phyloP scores from a whole-genome alignment of 2,888 invertebrate genomes.

The Drosophila mettleri region DNA sequence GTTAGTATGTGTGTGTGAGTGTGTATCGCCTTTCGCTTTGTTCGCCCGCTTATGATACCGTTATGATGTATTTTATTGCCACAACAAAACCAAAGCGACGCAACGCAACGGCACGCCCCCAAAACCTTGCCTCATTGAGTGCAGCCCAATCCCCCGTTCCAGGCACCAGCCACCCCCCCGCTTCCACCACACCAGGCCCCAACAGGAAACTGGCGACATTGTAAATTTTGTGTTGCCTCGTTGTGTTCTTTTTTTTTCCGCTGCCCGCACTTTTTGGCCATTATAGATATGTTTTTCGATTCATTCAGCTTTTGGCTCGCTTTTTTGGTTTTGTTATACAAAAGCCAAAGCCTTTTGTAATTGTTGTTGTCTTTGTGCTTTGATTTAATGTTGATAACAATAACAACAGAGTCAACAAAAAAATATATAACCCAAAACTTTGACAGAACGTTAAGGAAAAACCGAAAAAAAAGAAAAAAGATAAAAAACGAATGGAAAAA shows the following conservation, averaged over 20 bases:
- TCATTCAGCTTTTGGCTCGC: slow-evolving; percentile 40
- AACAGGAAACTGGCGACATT: slow-evolving; percentile 78
- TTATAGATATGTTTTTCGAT: slow-evolving; percentile 62
- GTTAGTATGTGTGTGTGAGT: slow-evolving; percentile 41
- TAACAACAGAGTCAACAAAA: slow-evolving; percentile 60
- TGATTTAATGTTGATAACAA: slow-evolving; percentile 81
- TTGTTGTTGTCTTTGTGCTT: slow-evolving; percentile 77
- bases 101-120: slow-evolving; percentile 59
- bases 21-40: slow-evolving; percentile 77
- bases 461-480: slow-evolving; percentile 16
- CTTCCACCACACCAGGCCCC: slow-evolving; percentile 1
- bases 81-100: slow-evolving; percentile 70
- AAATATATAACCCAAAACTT: slow-evolving; percentile 61
- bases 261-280: slow-evolving; percentile 34
- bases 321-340: slow-evolving; percentile 17
- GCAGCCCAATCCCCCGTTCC: neutral
- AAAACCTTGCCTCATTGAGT: slow-evolving; percentile 21
- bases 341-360: slow-evolving; percentile 69
- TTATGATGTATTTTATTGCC: slow-evolving; percentile 82
- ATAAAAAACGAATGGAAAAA: slow-evolving; percentile 12
- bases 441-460: slow-evolving; percentile 42
- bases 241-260: slow-evolving; percentile 11
- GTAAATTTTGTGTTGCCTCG: slow-evolving; percentile 70
- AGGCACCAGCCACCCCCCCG: neutral
- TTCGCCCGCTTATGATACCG: slow-evolving; percentile 81